A percentile compares a stretch with the other conserved stretches of the same genome.
phyloP scores from a whole-genome alignment of 1,140 invertebrate genomes.

The Apis cerana region DNA sequence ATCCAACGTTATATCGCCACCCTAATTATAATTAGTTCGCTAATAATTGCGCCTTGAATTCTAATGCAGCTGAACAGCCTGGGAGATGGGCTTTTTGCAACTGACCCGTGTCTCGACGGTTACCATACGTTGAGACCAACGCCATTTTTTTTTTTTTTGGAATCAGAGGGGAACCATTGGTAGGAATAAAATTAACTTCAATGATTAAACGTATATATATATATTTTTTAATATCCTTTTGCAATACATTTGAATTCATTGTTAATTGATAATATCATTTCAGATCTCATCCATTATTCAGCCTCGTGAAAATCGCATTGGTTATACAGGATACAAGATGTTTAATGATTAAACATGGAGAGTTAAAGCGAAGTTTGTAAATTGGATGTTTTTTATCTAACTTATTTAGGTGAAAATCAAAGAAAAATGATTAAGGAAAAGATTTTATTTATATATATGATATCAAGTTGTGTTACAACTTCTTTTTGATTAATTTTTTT shows the following conservation, averaged over 20 bases:
- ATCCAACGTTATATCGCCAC: not conserved
- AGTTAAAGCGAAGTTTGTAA: no score
- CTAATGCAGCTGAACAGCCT: conserved; percentile 10
- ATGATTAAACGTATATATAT: no score
- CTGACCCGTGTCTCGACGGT: not conserved
- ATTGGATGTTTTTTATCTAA: no score
- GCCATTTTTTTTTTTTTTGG: not conserved
- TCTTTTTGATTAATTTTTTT: not conserved
- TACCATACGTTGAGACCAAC: not conserved
- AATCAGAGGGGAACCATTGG: no score
- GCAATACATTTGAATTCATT: no score
- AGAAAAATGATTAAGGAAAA: no score
- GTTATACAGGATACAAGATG: not conserved
- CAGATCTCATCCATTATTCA: not conserved
- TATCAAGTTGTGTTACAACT: not conserved
- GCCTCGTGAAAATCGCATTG: not conserved
- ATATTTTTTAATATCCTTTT: no score
- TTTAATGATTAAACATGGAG: no score
- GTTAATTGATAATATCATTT: not conserved
- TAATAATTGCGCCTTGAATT: conserved; percentile 33
- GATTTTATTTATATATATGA: no score
- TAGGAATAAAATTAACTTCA: no score
- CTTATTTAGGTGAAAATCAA: no score
- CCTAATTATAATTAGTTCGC: conserved; percentile 43
- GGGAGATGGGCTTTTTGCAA: not conserved